Conservation (phyloP, 2,888 invertebrate species). For the Orthonevra nobilis region DNA sequence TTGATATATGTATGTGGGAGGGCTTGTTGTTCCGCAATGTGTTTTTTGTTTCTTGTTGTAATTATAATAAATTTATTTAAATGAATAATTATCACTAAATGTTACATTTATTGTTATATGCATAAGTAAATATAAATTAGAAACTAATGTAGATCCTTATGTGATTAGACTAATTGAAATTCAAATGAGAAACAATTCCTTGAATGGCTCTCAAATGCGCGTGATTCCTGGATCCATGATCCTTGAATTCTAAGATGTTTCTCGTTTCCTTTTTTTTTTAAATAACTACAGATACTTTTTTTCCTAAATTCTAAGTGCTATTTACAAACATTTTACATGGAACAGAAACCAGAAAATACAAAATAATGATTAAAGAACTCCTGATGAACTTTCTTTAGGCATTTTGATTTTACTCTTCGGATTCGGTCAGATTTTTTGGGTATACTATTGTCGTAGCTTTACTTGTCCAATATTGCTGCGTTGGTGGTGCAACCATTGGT, state of each 20-base stretch:
- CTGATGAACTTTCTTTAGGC: constrained; percentile 23
- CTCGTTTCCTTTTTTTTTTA: not conserved
- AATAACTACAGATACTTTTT: constrained; percentile 11
- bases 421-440: not conserved
- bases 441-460: not conserved
- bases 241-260: too few species aligned
- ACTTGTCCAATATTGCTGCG: constrained; percentile 56
- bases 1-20: constrained; percentile 5
- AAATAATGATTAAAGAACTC: constrained; percentile 40
- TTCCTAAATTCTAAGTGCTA: constrained; percentile 47
- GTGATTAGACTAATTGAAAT: constrained; percentile 38
- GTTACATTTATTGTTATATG: constrained; percentile 67
- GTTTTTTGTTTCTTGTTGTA: constrained; percentile 26
- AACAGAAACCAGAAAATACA: constrained; percentile 19
- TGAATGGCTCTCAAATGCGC: not conserved
- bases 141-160: constrained; percentile 65
- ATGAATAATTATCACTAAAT: constrained; percentile 67
- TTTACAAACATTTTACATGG: constrained; percentile 66
- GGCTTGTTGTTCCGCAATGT: constrained; percentile 50
- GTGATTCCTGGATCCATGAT: not conserved
- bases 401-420: constrained; percentile 21
- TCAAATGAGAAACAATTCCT: constrained; percentile 29
- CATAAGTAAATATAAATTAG: constrained; percentile 66
- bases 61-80: constrained; percentile 52
- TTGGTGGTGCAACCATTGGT: constrained; percentile 72